A percentile compares a stretch with the other conserved stretches of the same genome.
phyloP scores from a whole-genome alignment of 2,888 invertebrate species.

The Temnothorax ravouxi region DNA sequence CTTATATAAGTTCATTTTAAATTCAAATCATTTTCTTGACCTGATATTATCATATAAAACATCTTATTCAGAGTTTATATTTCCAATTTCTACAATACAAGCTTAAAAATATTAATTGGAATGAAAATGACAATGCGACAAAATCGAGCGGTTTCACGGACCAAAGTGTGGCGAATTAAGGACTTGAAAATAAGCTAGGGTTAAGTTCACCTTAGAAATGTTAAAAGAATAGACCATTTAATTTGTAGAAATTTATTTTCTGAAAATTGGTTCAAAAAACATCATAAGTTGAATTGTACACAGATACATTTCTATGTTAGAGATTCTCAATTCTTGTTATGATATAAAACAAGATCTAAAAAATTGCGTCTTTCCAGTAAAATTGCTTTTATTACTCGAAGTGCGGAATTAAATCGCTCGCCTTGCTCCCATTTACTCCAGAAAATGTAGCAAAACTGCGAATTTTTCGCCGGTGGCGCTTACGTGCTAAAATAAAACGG shows the following conservation, averaged over 20 bases:
- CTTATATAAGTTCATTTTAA: too few relatives aligned
- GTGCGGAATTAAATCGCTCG: conserved; percentile 6
- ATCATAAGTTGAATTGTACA: not conserved
- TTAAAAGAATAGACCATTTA: not conserved
- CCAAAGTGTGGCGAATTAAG: too few relatives aligned
- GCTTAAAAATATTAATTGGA: too few relatives aligned
- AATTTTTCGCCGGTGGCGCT: conserved; percentile 18
- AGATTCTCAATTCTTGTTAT: not conserved
- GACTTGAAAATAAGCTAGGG: too few relatives aligned
- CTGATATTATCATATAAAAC: too few relatives aligned
- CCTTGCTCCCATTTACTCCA: conserved; percentile 34
- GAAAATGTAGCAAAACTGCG: not conserved
- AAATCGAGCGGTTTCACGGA: too few relatives aligned
- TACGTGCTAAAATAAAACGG: not conserved
- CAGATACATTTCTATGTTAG: not conserved
- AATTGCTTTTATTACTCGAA: not conserved
- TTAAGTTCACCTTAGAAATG: not conserved
- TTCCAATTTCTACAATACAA: too few relatives aligned
- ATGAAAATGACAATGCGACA: too few relatives aligned
- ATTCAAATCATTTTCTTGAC: too few relatives aligned
- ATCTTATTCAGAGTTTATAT: too few relatives aligned
- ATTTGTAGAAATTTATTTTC: not conserved
- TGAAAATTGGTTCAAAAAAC: not conserved
- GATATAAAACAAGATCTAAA: not conserved
- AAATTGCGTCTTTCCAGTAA: not conserved